Evolutionary conservation across 2,113 vertebrate genomes (phyloP), one percentile per base, ranked within the genome.

Genomic region (Orientallactaga bullata): DNA sequence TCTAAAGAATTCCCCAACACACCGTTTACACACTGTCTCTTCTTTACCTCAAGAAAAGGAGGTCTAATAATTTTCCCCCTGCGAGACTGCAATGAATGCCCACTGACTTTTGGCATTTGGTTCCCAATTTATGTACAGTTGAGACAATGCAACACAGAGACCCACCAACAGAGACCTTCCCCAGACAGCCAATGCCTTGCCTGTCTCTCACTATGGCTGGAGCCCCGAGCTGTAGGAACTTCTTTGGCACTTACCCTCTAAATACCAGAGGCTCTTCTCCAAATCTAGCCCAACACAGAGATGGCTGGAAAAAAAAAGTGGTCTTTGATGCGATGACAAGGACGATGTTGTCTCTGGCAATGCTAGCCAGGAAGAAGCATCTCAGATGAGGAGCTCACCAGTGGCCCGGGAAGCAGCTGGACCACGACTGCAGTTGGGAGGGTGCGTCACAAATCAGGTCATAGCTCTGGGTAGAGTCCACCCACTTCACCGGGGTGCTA

Each of bases 361-460:
- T 51, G 89, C 84, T 91, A 96, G 94, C 83, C 80, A 96, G 65
- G 73, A 96, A 95, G 89, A 72, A 93, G 91, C 95, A 94, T 96
- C 97, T 83, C 94, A 95, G 89, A 87, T 90, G 96, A 97, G 83
- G 94, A 96, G 96, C 94, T 92, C 96, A 93, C 94, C 93, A 96
- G 96, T 95, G 96, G 94, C 96, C 96, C 89, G 88, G 60, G 90
- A 96, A 96, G 96, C 96, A 96, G 96, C 95, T 96, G 96, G 96
- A 96, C 96, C 95, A 97, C 95, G 79, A 94, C 95, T 96, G 97
- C 96, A 90, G 95, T 82, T 96, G 96, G 81, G 96, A 97, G 95
- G 96, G 96, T 96, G 84, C 88, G 96, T 96, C 95, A 97, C 96
- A 97, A 96, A 97, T 96, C 96, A 96, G 97, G 97, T 96, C 96